phyloP scores from a whole-genome alignment of 2,797 vertebrate genomes.

The Mormyrops boulengeri region DNA sequence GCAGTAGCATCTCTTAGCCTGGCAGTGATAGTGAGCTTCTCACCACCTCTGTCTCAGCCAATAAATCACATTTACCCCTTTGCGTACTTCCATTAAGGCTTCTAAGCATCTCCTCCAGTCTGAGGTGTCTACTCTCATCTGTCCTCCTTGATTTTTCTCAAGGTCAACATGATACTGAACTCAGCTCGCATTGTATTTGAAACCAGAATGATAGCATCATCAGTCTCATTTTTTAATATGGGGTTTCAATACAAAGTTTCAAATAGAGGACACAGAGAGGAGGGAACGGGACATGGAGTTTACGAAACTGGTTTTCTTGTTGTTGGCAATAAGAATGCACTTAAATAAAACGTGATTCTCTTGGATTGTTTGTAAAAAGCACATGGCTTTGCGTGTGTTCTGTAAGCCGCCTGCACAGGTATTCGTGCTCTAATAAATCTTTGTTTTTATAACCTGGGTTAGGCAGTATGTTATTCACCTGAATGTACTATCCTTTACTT shows the following conservation, averaged over 20 bases:
- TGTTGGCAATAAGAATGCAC: neutral
- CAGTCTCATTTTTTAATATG: neutral
- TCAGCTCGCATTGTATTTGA: neutral
- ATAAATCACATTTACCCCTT: constrained; percentile 56
- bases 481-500: neutral
- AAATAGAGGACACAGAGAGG: neutral
- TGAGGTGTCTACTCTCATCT: neutral
- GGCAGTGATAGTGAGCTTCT: constrained; percentile 64
- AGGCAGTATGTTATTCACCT: neutral
- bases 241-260: neutral
- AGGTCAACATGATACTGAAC: constrained; percentile 8
- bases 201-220: neutral
- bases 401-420: neutral
- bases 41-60: constrained; percentile 57
- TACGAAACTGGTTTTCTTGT: neutral
- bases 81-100: constrained; percentile 32
- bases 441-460: neutral
- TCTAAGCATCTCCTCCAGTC: constrained; percentile 33
- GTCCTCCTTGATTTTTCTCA: neutral
- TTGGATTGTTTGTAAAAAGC: neutral
- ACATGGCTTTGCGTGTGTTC: neutral
- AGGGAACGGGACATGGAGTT: neutral
- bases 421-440: neutral
- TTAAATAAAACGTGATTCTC: neutral
- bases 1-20: constrained; percentile 44